phyloP scores from a whole-genome alignment of 2,888 invertebrate species.

The Epinotia nisella region DNA sequence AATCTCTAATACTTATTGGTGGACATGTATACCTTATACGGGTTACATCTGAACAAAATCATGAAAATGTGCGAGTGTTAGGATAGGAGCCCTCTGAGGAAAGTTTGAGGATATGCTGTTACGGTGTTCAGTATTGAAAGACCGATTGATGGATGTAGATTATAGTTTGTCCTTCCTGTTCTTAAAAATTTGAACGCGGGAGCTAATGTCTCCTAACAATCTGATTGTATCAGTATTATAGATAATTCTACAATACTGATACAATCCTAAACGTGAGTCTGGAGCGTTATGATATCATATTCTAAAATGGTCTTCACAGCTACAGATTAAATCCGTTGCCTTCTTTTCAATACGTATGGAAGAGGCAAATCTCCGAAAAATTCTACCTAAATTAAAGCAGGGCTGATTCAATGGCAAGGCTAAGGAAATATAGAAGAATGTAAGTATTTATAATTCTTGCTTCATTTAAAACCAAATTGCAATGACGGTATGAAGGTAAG shows the following conservation, averaged over 20 bases:
- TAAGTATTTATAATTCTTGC: no score
- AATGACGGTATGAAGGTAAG: background rate
- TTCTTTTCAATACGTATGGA: no score
- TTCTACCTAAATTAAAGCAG: no score
- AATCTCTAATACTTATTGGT: background rate
- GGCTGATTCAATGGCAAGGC: no score
- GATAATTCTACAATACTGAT: background rate
- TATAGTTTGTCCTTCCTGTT: background rate
- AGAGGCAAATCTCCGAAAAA: background rate
- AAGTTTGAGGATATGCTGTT: background rate
- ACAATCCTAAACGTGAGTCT: background rate
- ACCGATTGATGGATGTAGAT: background rate
- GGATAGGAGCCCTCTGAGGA: no score
- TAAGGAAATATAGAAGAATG: no score
- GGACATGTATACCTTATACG: background rate
- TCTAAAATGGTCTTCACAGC: background rate
- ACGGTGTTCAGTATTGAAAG: background rate
- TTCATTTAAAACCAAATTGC: background rate
- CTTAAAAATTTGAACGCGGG: background rate
- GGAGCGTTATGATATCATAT: background rate
- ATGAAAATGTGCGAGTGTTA: no score
- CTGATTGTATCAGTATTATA: no score
- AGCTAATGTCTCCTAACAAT: no score
- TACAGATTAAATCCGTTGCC: background rate
- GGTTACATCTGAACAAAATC: no score